Percentiles rank a stretch among this genome's conserved stretches.
Conservation (phyloP, 2,113 vertebrate genomes). For the Cygnus buccinator region DNA sequence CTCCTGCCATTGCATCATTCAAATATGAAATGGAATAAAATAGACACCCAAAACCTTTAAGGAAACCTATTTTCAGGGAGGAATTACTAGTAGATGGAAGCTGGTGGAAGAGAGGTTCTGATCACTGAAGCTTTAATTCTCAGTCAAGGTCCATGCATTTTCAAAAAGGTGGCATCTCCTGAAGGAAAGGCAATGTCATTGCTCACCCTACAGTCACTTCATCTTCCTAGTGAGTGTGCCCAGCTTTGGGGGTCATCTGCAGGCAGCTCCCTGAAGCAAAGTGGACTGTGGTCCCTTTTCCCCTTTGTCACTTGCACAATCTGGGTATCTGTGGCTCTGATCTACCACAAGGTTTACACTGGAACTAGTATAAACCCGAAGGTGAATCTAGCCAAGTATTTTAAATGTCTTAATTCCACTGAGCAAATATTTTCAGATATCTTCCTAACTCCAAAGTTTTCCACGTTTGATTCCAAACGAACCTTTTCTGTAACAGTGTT, state of each 20-base stretch:
- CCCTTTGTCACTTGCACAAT: background rate
- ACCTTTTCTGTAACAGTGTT: background rate
- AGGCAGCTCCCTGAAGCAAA: background rate
- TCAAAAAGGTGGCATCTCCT: background rate
- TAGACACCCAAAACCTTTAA: constrained; percentile 13
- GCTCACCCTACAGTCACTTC: background rate
- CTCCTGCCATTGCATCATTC: constrained; percentile 54
- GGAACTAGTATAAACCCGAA: background rate
- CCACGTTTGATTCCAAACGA: constrained; percentile 18
- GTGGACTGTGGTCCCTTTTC: background rate
- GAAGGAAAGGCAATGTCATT: background rate
- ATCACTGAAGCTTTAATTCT: constrained; percentile 6
- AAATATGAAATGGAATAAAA: background rate
- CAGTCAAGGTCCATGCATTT: background rate
- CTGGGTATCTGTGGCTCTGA: background rate
- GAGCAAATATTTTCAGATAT: constrained; percentile 41
- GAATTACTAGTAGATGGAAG: constrained; percentile 1
- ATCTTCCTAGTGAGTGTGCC: background rate
- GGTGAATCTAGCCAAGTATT: constrained; percentile 10
- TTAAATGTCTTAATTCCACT: background rate
- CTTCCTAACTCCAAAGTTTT: constrained; percentile 17
- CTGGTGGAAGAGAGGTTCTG: background rate
- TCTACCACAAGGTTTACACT: background rate
- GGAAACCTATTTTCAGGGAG: background rate
- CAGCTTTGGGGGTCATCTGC: background rate